These are phyloP conservation scores for Torymus texanus DNA, from an alignment of 2,888 invertebrate species.

Conservation along the genomic window DNA sequence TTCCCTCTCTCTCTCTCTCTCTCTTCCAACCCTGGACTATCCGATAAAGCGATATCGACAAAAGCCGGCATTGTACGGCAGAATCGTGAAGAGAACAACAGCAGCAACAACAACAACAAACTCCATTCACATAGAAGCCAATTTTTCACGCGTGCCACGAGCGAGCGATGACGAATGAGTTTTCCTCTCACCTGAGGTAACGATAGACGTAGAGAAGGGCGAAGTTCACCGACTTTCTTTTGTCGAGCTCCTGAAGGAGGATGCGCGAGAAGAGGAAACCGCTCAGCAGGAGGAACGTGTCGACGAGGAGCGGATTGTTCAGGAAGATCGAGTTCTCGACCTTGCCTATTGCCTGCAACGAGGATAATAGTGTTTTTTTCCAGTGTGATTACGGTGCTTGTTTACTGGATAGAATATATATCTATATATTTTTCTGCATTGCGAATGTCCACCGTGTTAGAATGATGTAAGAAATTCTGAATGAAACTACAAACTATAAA, in stretches of 20 bases:
- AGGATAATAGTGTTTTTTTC: conserved; percentile 17
- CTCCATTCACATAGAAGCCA: conserved; percentile 9
- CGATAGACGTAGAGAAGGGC: conserved; percentile 80
- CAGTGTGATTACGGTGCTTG: not conserved
- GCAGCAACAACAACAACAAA: conserved; percentile 23
- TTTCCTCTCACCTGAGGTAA: conserved; percentile 79
- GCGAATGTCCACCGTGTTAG: too few relatives aligned
- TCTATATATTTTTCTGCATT: too few relatives aligned
- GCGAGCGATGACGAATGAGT: conserved; percentile 39
- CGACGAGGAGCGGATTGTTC: conserved; percentile 84
- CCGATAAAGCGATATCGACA: too few relatives aligned
- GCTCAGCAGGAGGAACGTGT: conserved; percentile 83
- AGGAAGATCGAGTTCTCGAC: conserved; percentile 80
- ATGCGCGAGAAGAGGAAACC: conserved; percentile 83
- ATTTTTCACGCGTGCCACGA: conserved; percentile 11
- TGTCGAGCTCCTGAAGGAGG: conserved; percentile 82
- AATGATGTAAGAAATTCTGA: too few relatives aligned
- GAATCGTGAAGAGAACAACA: too few relatives aligned
- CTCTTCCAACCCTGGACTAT: too few relatives aligned
- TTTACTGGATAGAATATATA: not conserved
- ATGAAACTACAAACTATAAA: too few relatives aligned
- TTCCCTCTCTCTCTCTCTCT: too few relatives aligned
- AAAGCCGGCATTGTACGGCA: conserved; percentile 9
- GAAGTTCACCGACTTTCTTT: conserved; percentile 79
- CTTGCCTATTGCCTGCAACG: conserved; percentile 77